Conservation (phyloP, 2,113 vertebrate species). For the Phoenicopterus ruber region DNA sequence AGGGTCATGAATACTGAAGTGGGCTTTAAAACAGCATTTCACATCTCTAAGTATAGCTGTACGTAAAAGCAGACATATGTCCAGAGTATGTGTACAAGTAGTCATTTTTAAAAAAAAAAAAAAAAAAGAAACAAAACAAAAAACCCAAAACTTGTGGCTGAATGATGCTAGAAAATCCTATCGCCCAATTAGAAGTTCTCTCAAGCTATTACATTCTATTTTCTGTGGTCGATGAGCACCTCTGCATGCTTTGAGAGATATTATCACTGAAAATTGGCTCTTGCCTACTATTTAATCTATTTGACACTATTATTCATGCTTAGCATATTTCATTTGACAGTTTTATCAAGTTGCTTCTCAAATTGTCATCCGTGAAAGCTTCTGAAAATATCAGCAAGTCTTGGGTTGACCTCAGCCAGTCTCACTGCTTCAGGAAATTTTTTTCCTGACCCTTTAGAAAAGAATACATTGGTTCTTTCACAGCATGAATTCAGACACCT, state of each 20-base stretch:
- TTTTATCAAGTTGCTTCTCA: not conserved
- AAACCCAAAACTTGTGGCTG: not conserved
- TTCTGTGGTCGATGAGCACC: not conserved
- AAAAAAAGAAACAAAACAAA: fast-evolving
- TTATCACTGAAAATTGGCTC: not conserved
- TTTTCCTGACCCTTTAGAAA: not conserved
- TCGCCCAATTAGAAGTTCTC: not conserved
- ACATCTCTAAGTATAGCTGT: not conserved
- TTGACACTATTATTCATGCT: not conserved
- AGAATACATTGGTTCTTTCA: not conserved
- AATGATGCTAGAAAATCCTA: not conserved
- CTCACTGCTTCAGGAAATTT: not conserved
- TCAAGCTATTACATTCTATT: not conserved
- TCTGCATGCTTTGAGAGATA: not conserved
- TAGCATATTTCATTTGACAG: not conserved
- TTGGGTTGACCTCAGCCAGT: not conserved
- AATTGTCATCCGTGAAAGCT: not conserved
- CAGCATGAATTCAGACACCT: not conserved
- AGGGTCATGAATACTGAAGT: not conserved
- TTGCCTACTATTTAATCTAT: not conserved
- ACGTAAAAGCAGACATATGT: not conserved
- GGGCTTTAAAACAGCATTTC: not conserved
- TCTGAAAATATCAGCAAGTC: not conserved
- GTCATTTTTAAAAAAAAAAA: not conserved
- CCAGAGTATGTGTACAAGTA: not conserved